Base-by-base conservation (phyloP, 1,140 invertebrate species). In the Apis dorsata region DNA sequence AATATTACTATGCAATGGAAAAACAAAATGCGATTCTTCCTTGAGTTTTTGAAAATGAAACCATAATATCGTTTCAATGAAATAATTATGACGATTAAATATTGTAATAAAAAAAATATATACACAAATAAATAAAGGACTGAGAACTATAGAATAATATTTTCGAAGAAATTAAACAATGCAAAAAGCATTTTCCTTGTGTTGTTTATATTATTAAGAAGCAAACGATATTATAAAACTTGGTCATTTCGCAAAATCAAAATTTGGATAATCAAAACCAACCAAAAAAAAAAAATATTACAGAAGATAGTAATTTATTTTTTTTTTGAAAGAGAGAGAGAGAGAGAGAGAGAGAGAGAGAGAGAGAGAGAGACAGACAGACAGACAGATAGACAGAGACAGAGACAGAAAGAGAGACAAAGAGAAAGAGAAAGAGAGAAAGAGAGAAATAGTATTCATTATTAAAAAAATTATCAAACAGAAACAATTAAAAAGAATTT, bases 1-100 rank as follows among this genome's bases (percentile, higher is more conserved):
- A 0, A 44, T 3, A 19, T 44, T 44, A 44, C 0, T 44, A 11
- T 10, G 10, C 21, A 5, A 1, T 69, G 49, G 66, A 49, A 13
- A 68, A 68, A 68, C 34, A 12, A 12, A 49, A 8, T 11, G 19
- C 12, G 13, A 69, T 49, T 5, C 12, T 19, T 19, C 12, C 19
- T 21, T 7, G 19, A 19, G 21, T 73, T 19, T 24, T 60, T 44
- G 17, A 59, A 74, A 21, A n/a, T 28, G 28, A 21, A 60, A 55
- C 11, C 8, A 44, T 12, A 59, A 59, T 73, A n/a, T 73, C 28
- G 28, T 59, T 59, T 44, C 24, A 34, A 15, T 24, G 24, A 28
- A 59, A 59, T 57, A 73, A 73, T 59, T 73, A 59, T 51, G 11
- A 19, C 19, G 55, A 59, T 73, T 59, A 59, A 57, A 59, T 44